Evolutionary conservation across 1,140 invertebrate genomes (phyloP).

Genomic region (Papilio machaon): DNA sequence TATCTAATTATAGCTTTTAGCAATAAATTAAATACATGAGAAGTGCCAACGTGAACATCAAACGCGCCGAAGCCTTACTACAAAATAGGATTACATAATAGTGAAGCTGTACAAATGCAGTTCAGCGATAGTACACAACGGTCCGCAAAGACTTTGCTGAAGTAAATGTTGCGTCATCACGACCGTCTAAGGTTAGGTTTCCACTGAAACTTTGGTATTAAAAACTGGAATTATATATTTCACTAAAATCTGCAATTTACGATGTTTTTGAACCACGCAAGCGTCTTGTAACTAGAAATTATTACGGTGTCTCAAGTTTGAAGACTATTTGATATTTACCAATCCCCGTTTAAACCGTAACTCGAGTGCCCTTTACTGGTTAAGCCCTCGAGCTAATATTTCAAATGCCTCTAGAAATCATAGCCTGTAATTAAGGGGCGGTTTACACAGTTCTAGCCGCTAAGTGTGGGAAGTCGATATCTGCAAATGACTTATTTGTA

Average conservation of each 20-base stretch:
- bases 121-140: neutral
- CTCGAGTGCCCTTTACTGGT: constrained; percentile 3
- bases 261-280: neutral
- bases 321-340: neutral
- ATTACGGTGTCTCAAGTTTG: neutral
- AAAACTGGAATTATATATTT: neutral
- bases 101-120: neutral
- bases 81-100: constrained; percentile 31
- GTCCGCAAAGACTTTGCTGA: constrained; percentile 11
- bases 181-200: no score
- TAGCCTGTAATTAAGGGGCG: constrained; percentile 25
- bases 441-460: constrained; percentile 4
- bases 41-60: constrained; percentile 5
- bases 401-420: constrained; percentile 25
- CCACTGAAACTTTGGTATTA: neutral
- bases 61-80: constrained; percentile 20
- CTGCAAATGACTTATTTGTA: constrained; percentile 4
- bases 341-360: neutral
- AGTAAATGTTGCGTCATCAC: neutral
- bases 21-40: neutral
- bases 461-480: constrained; percentile 26
- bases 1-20: neutral
- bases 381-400: constrained; percentile 26
- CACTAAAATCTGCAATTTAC: neutral
- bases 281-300: neutral